Conservation (phyloP, 2,113 vertebrate species). For the Pelecanus crispus region DNA sequence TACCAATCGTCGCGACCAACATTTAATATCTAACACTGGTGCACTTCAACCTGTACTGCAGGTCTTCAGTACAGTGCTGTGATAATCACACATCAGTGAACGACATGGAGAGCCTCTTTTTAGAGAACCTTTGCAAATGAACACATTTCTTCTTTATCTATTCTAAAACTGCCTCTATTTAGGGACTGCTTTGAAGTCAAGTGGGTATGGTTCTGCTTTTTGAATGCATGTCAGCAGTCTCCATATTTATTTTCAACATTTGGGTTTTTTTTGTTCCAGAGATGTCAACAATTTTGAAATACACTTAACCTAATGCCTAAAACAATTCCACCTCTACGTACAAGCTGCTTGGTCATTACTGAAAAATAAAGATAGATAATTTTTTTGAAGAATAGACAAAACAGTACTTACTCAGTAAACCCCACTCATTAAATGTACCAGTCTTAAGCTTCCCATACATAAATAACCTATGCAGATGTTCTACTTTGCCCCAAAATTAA, state of each 20-base stretch:
- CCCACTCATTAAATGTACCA: too few species aligned
- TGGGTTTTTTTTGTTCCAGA: background rate
- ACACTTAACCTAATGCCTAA: background rate
- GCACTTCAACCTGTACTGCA: background rate
- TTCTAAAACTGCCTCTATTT: background rate
- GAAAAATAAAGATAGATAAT: background rate
- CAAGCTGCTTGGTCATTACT: background rate
- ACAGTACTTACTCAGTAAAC: background rate
- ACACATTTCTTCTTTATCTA: background rate
- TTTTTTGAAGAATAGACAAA: background rate
- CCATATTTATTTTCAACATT: background rate
- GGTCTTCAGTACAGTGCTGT: background rate
- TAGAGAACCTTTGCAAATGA: background rate
- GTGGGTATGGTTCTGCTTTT: background rate
- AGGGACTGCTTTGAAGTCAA: background rate
- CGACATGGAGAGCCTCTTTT: background rate
- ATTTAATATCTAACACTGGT: too few species aligned
- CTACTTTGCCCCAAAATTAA: background rate
- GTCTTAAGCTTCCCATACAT: background rate
- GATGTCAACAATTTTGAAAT: background rate
- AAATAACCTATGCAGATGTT: background rate
- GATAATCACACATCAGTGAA: too few species aligned
- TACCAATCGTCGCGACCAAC: rapidly evolving
- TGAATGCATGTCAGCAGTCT: rapidly evolving
- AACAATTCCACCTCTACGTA: background rate